phyloP scores from a whole-genome alignment of 2,797 vertebrate species.

The Dryobates pubescens region DNA sequence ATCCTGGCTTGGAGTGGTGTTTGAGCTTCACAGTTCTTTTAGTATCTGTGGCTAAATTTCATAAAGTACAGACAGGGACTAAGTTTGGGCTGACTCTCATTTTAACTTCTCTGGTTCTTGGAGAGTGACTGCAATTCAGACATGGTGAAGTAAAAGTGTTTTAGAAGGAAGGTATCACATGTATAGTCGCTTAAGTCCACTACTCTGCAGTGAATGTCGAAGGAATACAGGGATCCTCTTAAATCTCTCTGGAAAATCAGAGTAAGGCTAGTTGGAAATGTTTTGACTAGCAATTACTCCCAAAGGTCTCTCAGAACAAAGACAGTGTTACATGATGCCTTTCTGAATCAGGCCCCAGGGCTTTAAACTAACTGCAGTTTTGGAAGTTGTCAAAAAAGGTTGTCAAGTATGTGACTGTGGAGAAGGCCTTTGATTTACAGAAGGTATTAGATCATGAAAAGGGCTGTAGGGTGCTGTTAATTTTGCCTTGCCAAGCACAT shows the following conservation, averaged over 20 bases:
- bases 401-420: conserved; percentile 71
- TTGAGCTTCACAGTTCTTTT: neutral
- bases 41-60: neutral
- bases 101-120: neutral
- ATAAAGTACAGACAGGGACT: neutral
- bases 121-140: neutral
- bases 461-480: conserved; percentile 60
- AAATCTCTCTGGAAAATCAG: conserved; percentile 45
- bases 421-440: conserved; percentile 70
- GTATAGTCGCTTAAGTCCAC: neutral
- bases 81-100: neutral
- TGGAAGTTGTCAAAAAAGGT: conserved; percentile 72
- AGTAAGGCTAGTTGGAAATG: conserved; percentile 55
- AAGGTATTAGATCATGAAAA: conserved; percentile 72
- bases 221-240: conserved; percentile 18
- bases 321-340: conserved; percentile 41
- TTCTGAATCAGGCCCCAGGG: conserved; percentile 13
- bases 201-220: neutral
- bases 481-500: conserved; percentile 36
- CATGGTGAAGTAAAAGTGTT: neutral
- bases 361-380: conserved; percentile 60
- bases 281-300: conserved; percentile 56
- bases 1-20: neutral
- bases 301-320: conserved; percentile 45
- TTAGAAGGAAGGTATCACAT: neutral